Evolutionary conservation across 2,888 invertebrate genomes (phyloP), one percentile per base, ranked within the genome.

Genomic region (Malthinus flaveolus): DNA sequence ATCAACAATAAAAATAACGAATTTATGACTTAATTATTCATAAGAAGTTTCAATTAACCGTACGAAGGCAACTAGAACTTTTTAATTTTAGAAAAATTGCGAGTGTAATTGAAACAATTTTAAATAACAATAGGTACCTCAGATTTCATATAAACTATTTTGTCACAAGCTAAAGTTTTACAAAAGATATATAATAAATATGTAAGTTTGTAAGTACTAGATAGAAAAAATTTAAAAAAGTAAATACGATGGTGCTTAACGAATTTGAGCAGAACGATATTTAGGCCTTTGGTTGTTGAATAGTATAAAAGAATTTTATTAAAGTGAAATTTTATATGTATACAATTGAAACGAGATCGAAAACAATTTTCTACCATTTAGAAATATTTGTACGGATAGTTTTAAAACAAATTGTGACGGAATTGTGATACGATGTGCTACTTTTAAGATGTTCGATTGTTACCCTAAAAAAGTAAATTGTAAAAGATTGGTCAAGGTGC

Each of bases 351-450:
- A 53, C n/a, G n/a, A 46, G 49, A 56, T 32, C 36, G 44, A 33
- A 44, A 32, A 45, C 34, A 49, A 46, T 49, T 49, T 49, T 52
- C 34, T 53, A 45, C 56, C 42, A 48, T 46, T 51, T 60, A 60
- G 56, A 11, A 23, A 53, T 53, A 53, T 45, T 23, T 42, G 47
- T 56, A 54, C 15, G 56, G 36, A 53, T 39, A n/a, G 52, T 48
- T 51, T 47, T 32, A 48, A 51, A 55, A 56, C 37, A 56, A 52
- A 51, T 56, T 64, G 56, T 58, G 60, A 64, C 57, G 54, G 65
- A 67, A 64, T 60, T 64, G 67, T 66, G 66, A 65, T 63, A 67
- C 64, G 70, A 73, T 69, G 69, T 69, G 73, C 72, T 74, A 73
- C 74, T 74, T 74, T 71, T 71, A 68, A 71, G 66, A 60, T 64